phyloP scores from a whole-genome alignment of 2,888 invertebrate genomes.

The Ypsolopha sequella region DNA sequence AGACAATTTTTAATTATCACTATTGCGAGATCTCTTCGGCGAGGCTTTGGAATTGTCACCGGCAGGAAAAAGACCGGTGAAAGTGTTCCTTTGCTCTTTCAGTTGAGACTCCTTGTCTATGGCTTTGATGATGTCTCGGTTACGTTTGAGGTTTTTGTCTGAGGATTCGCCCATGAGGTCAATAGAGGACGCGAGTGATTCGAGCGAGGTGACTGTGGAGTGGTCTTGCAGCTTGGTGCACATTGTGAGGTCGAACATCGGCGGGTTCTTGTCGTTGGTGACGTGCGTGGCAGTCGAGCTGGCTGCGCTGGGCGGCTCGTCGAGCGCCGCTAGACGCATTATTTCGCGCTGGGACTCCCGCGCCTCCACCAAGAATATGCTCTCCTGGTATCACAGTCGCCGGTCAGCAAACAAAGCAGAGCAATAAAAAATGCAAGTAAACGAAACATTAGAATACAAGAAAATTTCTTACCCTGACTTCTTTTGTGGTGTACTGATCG shows the following conservation, averaged over 20 bases:
- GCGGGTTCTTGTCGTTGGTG: slow-evolving; percentile 4
- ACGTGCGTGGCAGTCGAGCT: slow-evolving; percentile 8
- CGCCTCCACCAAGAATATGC: slow-evolving; percentile 85
- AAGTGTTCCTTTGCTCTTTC: slow-evolving; percentile 38
- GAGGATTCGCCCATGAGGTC: slow-evolving; percentile 28
- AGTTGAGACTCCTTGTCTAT: slow-evolving; percentile 45
- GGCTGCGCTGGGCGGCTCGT: slow-evolving; percentile 15
- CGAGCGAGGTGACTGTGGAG: slow-evolving; percentile 70
- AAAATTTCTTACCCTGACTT: slow-evolving; percentile 66
- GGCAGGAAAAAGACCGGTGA: slow-evolving; percentile 36
- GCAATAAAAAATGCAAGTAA: not conserved
- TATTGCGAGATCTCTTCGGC: slow-evolving; percentile 34
- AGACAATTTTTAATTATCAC: no score
- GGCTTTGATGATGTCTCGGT: slow-evolving; percentile 27
- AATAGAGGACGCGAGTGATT: slow-evolving; percentile 59
- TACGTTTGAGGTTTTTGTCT: slow-evolving; percentile 34
- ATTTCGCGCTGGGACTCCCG: slow-evolving; percentile 79
- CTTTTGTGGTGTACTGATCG: slow-evolving; percentile 79
- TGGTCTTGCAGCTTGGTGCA: slow-evolving; percentile 24
- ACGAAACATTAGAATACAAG: slow-evolving; percentile 2
- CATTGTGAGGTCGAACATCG: slow-evolving; percentile 35
- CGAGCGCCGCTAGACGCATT: slow-evolving; percentile 46
- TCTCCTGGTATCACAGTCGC: slow-evolving; percentile 68
- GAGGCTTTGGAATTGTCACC: slow-evolving; percentile 28
- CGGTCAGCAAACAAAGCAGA: not conserved